Percentiles rank a stretch among this genome's conserved stretches.
These are phyloP conservation scores for Paralinhomoeus sp. DNA, from an alignment of 2,888 invertebrate genomes.

Conservation along the genomic window DNA sequence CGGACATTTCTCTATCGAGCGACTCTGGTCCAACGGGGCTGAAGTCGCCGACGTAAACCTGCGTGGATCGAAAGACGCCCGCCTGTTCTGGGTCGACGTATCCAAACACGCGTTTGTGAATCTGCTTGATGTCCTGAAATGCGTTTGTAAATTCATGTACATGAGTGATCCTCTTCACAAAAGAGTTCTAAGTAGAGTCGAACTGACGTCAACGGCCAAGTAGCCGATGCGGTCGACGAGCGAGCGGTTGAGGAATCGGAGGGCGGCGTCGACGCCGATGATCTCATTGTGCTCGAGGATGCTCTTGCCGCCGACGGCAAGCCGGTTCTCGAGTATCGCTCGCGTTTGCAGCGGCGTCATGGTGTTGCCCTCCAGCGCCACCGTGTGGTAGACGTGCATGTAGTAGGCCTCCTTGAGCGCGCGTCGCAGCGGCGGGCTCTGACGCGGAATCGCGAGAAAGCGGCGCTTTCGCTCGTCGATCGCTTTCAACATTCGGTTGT, in stretches of 20 bases:
- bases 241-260: constrained; percentile 62
- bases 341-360: constrained; percentile 76
- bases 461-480: constrained; percentile 64
- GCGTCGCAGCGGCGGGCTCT: constrained; percentile 26
- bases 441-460: constrained; percentile 39
- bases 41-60: constrained; percentile 85
- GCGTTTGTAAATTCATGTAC: not conserved
- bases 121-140: constrained; percentile 64
- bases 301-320: constrained; percentile 57
- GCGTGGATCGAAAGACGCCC: constrained; percentile 61
- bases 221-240: constrained; percentile 39
- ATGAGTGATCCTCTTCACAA: no score
- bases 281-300: constrained; percentile 92
- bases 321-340: constrained; percentile 55
- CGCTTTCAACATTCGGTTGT: constrained; percentile 48
- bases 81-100: constrained; percentile 79
- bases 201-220: constrained; percentile 8
- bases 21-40: constrained; percentile 66
- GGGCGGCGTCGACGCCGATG: constrained; percentile 61
- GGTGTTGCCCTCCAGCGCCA: constrained; percentile 89
- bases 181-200: no score
- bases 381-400: constrained; percentile 77
- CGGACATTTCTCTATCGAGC: constrained; percentile 54
- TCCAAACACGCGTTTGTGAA: constrained; percentile 72
- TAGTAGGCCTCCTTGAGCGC: constrained; percentile 86